Evolutionary conservation across 2,797 vertebrate species (phyloP).

Genomic region (Halcyon badia): DNA sequence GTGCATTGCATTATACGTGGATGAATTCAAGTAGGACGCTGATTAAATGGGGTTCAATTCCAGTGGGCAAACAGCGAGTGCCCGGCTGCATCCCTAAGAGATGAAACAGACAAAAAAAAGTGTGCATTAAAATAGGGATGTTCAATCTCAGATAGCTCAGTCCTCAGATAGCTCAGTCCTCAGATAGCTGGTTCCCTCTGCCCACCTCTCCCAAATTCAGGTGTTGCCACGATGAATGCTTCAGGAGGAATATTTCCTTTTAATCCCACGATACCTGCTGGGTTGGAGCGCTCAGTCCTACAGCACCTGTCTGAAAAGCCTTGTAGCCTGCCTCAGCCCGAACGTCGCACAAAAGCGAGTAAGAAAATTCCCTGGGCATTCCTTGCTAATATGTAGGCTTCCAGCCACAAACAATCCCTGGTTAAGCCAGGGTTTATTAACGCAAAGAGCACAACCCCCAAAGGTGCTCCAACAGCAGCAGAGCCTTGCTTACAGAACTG

Average conservation of each 20-base stretch:
- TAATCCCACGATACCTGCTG: not conserved
- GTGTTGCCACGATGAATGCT: not conserved
- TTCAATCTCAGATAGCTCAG: not conserved
- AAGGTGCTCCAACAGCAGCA: not conserved
- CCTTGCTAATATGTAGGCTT: not conserved
- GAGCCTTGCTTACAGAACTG: not conserved
- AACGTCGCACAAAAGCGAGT: not conserved
- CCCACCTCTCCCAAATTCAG: not conserved
- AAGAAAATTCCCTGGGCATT: not conserved
- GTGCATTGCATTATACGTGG: not conserved
- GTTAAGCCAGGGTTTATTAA: not conserved
- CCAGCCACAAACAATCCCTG: not conserved
- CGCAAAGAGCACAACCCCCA: not conserved
- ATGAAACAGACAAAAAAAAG: rapidly evolving
- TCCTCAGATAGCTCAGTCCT: not conserved
- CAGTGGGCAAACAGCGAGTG: not conserved
- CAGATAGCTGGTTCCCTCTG: not conserved
- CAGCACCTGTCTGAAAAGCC: not conserved
- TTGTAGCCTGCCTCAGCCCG: not conserved
- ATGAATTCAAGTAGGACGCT: not conserved
- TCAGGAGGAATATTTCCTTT: not conserved
- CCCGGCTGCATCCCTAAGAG: not conserved
- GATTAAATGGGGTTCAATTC: not conserved
- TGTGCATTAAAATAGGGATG: not conserved
- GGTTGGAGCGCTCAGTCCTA: not conserved